These are phyloP conservation scores for Lordiphosa andalusiaca DNA, from an alignment of 2,888 invertebrate genomes.

Conservation along the genomic window DNA sequence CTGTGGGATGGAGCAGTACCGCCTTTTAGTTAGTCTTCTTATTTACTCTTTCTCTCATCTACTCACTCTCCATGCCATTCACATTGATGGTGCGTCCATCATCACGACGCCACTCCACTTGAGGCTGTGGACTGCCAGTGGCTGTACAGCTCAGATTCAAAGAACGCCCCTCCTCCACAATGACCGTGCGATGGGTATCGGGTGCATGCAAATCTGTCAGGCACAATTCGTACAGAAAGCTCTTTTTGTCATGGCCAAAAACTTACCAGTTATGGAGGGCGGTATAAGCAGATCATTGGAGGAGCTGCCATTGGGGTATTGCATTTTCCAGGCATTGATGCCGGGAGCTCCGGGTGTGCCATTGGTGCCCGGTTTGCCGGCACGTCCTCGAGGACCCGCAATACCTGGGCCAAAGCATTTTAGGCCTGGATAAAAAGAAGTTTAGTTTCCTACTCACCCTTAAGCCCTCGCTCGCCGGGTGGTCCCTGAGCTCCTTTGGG, in stretches of 20 bases:
- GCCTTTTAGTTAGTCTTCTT: not conserved
- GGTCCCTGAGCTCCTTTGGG: slow-evolving; percentile 86
- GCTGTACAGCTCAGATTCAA: slow-evolving; percentile 91
- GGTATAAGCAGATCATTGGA: slow-evolving; percentile 87
- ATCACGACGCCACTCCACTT: slow-evolving; percentile 88
- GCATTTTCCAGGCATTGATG: slow-evolving; percentile 87
- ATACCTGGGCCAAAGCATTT: slow-evolving; percentile 56
- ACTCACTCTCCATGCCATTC: slow-evolving; percentile 85
- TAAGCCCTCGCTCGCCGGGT: slow-evolving; percentile 87
- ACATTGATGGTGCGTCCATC: slow-evolving; percentile 84
- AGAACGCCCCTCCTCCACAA: slow-evolving; percentile 90
- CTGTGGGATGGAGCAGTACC: slow-evolving; percentile 77
- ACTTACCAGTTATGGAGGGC: slow-evolving; percentile 89
- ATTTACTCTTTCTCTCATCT: not conserved
- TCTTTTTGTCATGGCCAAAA: no score
- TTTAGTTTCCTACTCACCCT: slow-evolving; percentile 80
- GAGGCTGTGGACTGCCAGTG: slow-evolving; percentile 88
- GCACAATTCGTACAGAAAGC: no score
- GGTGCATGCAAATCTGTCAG: slow-evolving; percentile 72
- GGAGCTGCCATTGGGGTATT: slow-evolving; percentile 82
- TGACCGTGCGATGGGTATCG: slow-evolving; percentile 82
- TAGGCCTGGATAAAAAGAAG: no score
- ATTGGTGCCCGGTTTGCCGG: slow-evolving; percentile 87
- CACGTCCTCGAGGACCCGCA: slow-evolving; percentile 86
- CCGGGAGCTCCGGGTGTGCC: slow-evolving; percentile 91